Conservation (phyloP, 1,140 invertebrate genomes). For the Drosophila tani region DNA sequence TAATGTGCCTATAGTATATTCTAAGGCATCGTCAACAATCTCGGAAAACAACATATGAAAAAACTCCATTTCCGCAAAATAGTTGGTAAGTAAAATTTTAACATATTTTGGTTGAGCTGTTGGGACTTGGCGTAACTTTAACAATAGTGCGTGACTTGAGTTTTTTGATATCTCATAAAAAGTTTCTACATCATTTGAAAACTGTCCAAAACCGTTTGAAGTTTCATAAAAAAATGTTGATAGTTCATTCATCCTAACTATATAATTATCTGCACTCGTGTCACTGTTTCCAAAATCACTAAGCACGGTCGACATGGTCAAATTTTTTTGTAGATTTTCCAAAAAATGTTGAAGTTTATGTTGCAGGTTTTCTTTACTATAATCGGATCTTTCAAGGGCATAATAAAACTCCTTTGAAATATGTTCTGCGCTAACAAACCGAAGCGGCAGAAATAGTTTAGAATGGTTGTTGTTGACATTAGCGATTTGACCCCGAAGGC, state of each 20-base stretch:
- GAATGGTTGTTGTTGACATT: not conserved
- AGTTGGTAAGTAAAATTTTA: slow-evolving; percentile 67
- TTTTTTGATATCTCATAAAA: slow-evolving; percentile 67
- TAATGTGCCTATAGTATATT: slow-evolving; percentile 62
- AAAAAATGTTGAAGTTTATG: slow-evolving; percentile 58
- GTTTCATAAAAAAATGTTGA: slow-evolving; percentile 56
- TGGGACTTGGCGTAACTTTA: slow-evolving; percentile 70
- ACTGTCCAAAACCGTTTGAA: slow-evolving; percentile 34
- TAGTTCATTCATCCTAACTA: slow-evolving; percentile 45
- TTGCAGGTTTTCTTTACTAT: slow-evolving; percentile 59
- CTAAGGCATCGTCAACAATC: slow-evolving; percentile 68
- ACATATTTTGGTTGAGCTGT: slow-evolving; percentile 52
- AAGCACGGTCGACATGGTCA: slow-evolving; percentile 63
- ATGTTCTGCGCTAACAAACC: slow-evolving; percentile 45
- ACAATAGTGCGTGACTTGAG: slow-evolving; percentile 57
- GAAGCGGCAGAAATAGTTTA: not conserved
- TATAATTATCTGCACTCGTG: slow-evolving; percentile 25
- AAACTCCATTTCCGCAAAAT: slow-evolving; percentile 80
- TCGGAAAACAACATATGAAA: slow-evolving; percentile 74
- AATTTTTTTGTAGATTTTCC: slow-evolving; percentile 73
- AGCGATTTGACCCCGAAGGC: not conserved
- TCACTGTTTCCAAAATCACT: slow-evolving; percentile 24
- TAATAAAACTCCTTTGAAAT: slow-evolving; percentile 63
- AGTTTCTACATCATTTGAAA: slow-evolving; percentile 47
- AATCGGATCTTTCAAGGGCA: slow-evolving; percentile 42